Evolutionary conservation across 1,140 invertebrate species (phyloP), one percentile per base, ranked within the genome.

Genomic region (Maniola jurtina): DNA sequence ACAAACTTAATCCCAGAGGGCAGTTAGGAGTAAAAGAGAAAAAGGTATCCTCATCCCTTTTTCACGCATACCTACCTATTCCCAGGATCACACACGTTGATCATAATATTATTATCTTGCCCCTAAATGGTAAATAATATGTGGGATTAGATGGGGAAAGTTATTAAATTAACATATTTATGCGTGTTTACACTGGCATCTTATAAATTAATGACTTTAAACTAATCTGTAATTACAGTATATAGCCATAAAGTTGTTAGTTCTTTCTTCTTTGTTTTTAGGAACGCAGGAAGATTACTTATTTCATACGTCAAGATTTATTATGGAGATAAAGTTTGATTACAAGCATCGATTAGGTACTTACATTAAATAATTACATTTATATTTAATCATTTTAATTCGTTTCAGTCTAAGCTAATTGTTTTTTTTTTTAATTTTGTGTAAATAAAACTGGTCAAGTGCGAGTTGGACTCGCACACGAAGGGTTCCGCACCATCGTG

Each of bases 41-140:
- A 52, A 61, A n/a, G n/a, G 34, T 64, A 59, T 59, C 15, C 6
- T 36, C 57, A 35, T 65, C 68, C 62, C 67, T 45, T 33, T 63
- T 15, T 5, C 52, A 36, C 54, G 10, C 64, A 42, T 57, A 16
- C 59, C 54, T 57, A 16, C 59, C 54, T 36, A 42, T 66, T 68
- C 67, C 70, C 36, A 63, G 66, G 63, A 68, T 66, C 71, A 69
- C 60, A 73, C 68, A 70, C 68, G 67, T 68, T 36, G 66, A 55
- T 38, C 10, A 11, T 38, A 11, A 7, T 9, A 11, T 6, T 48
- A 65, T 48, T 47, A 16, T 54, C 45, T 54, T 50, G 56, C 59
- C 47, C 61, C 34, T 65, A 59, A 45, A 38, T 62, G 45, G 60
- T 6, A 61, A 3, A 45, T 45, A 11, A 45, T 25, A 25, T 45